Percentiles rank a stretch among this genome's conserved stretches.
Conservation (phyloP, 2,113 vertebrate species). For the Cephalopholis sonnerati region DNA sequence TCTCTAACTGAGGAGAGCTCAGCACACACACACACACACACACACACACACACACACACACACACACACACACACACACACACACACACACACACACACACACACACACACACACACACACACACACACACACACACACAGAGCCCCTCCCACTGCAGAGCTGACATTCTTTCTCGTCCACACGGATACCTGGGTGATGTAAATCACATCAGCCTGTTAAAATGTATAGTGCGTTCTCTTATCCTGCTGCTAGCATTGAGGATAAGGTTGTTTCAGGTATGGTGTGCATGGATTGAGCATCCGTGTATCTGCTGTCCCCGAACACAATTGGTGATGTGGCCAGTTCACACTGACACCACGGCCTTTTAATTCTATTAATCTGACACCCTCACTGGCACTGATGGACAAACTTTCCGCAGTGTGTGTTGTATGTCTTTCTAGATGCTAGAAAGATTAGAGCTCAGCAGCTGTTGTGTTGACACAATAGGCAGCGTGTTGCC, state of each 20-base stretch:
- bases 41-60: too few relatives aligned
- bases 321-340: not conserved
- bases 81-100: too few relatives aligned
- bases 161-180: constrained; percentile 19
- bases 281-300: not conserved
- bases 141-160: not conserved
- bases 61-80: too few relatives aligned
- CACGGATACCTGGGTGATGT: constrained; percentile 20
- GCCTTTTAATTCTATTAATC: constrained; percentile 16
- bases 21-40: too few relatives aligned
- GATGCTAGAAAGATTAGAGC: constrained; percentile 35
- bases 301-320: not conserved
- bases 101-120: too few relatives aligned
- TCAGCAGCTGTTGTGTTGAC: constrained; percentile 62
- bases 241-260: not conserved
- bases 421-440: constrained; percentile 24
- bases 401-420: constrained; percentile 22
- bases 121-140: not conserved
- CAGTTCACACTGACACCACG: not conserved
- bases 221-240: not conserved
- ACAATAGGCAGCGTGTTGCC: constrained; percentile 52
- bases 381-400: not conserved
- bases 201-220: not conserved
- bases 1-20: not conserved
- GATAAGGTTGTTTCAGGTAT: not conserved